Conservation (phyloP, 2,888 invertebrate species). For the Philereme transversata region DNA sequence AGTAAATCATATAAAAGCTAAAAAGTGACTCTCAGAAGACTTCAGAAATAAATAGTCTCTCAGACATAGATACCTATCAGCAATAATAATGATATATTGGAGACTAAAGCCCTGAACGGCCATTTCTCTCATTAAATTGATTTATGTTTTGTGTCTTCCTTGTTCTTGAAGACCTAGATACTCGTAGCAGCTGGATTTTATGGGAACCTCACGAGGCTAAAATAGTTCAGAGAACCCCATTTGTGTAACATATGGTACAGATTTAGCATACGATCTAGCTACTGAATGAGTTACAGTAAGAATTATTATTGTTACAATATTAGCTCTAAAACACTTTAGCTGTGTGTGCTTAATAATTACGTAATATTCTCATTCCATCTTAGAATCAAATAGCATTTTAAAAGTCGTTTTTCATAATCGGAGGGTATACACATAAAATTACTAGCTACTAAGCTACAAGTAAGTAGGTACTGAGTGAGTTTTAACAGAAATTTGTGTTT, state of each 20-base stretch:
- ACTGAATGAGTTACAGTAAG: slow-evolving; percentile 1
- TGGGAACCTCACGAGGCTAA: slow-evolving; percentile 37
- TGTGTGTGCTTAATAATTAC: no score
- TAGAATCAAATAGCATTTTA: no score
- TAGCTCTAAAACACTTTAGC: no score
- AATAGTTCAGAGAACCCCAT: slow-evolving; percentile 38
- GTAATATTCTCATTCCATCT: no score
- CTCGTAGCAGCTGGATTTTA: slow-evolving; percentile 23
- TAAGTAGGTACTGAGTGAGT: no score
- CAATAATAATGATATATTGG: slow-evolving; percentile 12
- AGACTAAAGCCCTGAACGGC: neutral
- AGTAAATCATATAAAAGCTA: no score
- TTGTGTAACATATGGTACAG: slow-evolving; percentile 45
- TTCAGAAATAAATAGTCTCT: no score
- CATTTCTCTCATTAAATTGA: slow-evolving; percentile 25
- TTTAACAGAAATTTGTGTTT: no score
- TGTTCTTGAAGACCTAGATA: slow-evolving; percentile 24
- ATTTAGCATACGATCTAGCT: slow-evolving; percentile 8
- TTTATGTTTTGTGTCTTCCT: slow-evolving; percentile 22
- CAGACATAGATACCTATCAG: slow-evolving; percentile 2
- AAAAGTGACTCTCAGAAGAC: no score
- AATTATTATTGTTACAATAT: neutral
- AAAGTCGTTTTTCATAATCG: no score
- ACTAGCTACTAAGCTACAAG: no score
- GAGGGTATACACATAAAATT: no score